Evolutionary conservation across 2,797 vertebrate genomes (phyloP).

Genomic region (Anableps anableps): DNA sequence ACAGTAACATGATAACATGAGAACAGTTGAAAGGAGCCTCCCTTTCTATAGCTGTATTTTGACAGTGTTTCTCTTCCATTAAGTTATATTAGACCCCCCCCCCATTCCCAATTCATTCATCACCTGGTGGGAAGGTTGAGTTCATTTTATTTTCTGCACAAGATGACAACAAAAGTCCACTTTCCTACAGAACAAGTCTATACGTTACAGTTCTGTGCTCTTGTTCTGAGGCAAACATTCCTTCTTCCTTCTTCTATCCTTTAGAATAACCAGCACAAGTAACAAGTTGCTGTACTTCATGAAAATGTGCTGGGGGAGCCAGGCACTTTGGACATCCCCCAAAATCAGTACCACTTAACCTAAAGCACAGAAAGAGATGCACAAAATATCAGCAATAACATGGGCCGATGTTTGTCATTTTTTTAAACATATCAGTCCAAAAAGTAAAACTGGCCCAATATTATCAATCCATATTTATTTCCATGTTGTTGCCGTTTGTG

Average conservation of each 20-base stretch:
- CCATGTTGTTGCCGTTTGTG: background rate
- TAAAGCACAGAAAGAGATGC: background rate
- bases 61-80: background rate
- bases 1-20: slow-evolving; percentile 23
- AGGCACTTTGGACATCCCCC: background rate
- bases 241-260: background rate
- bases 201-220: background rate
- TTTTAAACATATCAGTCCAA: no score
- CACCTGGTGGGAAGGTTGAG: no score
- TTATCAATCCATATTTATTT: background rate
- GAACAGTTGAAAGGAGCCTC: background rate
- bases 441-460: no score
- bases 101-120: background rate
- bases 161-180: background rate
- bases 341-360: no score
- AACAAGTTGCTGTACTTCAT: no score
- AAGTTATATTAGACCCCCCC: background rate
- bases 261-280: no score
- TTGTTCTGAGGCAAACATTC: background rate
- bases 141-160: background rate
- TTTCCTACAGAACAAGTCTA: background rate
- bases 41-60: background rate
- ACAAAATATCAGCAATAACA: background rate
- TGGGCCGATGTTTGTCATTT: no score
- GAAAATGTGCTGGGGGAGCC: accelerated